phyloP scores from a whole-genome alignment of 2,113 vertebrate species.

The Brienomyrus brachyistius region DNA sequence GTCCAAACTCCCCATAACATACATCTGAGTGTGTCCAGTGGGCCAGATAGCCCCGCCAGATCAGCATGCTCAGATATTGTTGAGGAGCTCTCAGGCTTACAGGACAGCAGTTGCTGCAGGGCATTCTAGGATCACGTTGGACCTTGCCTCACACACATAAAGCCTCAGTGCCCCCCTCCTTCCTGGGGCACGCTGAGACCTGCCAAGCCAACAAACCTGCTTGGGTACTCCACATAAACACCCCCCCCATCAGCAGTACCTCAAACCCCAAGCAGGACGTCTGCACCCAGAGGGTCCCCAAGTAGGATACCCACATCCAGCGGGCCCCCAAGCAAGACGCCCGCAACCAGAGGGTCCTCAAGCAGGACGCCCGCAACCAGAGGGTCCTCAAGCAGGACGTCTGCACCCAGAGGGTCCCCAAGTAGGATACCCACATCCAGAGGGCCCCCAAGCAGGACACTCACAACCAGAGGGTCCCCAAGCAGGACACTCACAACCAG shows the following conservation, averaged over 20 bases:
- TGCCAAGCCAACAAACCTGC: not conserved
- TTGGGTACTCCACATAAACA: not conserved
- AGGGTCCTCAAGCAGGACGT: not conserved
- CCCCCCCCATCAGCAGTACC: not conserved
- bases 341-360: not conserved
- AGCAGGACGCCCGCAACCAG: not conserved
- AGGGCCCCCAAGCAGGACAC: no score
- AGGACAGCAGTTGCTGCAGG: not conserved
- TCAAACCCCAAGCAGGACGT: not conserved
- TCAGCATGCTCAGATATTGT: not conserved
- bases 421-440: rapidly evolving
- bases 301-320: not conserved
- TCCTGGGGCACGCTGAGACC: not conserved
- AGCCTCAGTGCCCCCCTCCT: not conserved
- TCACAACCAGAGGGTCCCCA: no score
- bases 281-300: not conserved
- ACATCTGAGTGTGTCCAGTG: not conserved
- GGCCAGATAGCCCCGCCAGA: not conserved
- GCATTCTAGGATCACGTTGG: not conserved
- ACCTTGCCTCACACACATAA: not conserved
- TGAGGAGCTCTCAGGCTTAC: not conserved
- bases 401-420: no score
- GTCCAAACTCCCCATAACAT: not conserved
- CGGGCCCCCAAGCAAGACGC: not conserved
- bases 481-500: no score